phyloP scores from a whole-genome alignment of 2,797 vertebrate species.

The Anguilla megastoma region DNA sequence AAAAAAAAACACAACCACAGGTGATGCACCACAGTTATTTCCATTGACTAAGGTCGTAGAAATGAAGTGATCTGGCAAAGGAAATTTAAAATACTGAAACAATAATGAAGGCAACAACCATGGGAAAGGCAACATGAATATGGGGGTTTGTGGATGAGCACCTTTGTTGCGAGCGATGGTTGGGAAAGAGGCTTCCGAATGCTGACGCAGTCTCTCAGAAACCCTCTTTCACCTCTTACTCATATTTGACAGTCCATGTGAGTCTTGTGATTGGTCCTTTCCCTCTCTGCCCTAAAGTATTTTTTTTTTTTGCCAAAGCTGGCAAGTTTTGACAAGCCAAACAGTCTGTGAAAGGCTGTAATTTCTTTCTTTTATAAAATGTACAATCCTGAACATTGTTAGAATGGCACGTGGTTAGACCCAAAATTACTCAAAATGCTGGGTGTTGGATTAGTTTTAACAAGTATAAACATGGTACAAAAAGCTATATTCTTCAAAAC shows the following conservation, averaged over 20 bases:
- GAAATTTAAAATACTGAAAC: constrained; percentile 61
- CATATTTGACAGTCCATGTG: not conserved
- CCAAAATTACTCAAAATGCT: not conserved
- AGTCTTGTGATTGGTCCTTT: not conserved
- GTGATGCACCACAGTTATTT: constrained; percentile 68
- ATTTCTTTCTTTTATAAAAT: not conserved
- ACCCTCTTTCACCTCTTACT: not conserved
- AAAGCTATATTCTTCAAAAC: not conserved
- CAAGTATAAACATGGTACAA: not conserved
- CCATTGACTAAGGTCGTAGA: constrained; percentile 74
- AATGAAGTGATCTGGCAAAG: constrained; percentile 41
- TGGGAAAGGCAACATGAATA: not conserved
- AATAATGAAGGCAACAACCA: constrained; percentile 57
- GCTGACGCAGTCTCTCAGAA: not conserved
- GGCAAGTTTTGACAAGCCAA: not conserved
- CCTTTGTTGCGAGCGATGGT: not conserved
- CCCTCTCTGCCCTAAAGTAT: not conserved
- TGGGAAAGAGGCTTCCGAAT: not conserved
- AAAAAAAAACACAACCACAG: constrained; percentile 56
- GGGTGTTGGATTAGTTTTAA: not conserved
- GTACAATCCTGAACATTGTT: not conserved
- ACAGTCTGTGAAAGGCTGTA: not conserved
- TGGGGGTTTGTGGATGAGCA: not conserved
- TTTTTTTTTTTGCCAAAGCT: not conserved
- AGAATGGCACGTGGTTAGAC: not conserved